Evolutionary conservation across 2,113 vertebrate genomes (phyloP), one percentile per base, ranked within the genome.

Genomic region (Vicugna pacos): DNA sequence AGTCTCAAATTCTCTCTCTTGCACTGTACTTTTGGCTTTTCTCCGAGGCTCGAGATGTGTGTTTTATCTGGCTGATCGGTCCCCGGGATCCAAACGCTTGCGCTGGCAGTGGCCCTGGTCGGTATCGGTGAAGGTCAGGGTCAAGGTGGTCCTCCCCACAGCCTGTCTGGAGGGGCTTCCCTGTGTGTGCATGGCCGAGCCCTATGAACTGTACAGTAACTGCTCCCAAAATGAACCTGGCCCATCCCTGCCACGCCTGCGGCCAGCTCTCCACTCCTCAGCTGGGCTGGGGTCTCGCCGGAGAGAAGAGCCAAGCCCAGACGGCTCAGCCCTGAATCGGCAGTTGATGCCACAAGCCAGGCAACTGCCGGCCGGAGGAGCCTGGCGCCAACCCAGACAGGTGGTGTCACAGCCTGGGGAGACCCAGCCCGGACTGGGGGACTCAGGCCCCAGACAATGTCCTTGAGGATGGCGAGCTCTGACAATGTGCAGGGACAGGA

Each of bases 121-220:
- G 19, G 52, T 0, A 1, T 13, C 12, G 1, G 8, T 1, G 46
- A 17, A 2, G 32, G 6, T 28, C 72, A 20, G 35, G 1, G 15
- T 13, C 14, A 0, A 0, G 5, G 85, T 2, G 54, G 56, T 11
- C 65, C 38, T 2, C 42, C 56, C 67, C 11, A 3, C 38, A 0
- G 15, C 42, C 54, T 0, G 11, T 35, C 20, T 4, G 0, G 54
- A 46, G 14, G 35, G 28, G 50, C 48, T 8, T 46, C 10, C 35
- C 52, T 24, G 84, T 3, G 52, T 6, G 26, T 5, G 16, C 30
- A 0, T 0, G 30, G 82, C 82, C n/a, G 0, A 2, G 9, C 58
- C 30, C 2, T 19, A 5, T 1, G 0, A 2, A 26, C 17, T 0
- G 2, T 52, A 2, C 0, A 0, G 38, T 0, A 6, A 15, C 54